phyloP scores from a whole-genome alignment of 2,113 vertebrate species.

The Colistium nudipinnis region DNA sequence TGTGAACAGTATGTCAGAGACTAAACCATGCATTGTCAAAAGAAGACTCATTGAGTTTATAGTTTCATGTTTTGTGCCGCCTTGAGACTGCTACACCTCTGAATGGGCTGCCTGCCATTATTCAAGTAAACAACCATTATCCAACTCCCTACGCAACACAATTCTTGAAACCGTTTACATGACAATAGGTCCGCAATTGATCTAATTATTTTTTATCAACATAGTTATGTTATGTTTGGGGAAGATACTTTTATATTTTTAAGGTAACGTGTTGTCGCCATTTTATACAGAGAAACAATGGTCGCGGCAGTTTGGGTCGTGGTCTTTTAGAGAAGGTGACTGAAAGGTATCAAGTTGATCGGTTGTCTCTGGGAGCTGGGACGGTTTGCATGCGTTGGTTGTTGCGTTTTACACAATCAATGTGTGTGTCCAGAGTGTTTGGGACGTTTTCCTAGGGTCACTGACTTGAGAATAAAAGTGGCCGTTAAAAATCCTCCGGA shows the following conservation, averaged over 20 bases:
- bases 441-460: neutral
- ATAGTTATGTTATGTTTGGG: neutral
- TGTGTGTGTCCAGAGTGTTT: too few relatives aligned
- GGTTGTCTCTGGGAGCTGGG: too few relatives aligned
- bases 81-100: neutral
- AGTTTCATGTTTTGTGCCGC: neutral
- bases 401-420: too few relatives aligned
- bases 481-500: constrained; percentile 27
- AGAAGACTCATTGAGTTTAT: neutral
- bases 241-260: neutral
- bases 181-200: neutral
- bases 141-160: neutral
- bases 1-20: too few relatives aligned
- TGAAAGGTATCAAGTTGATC: too few relatives aligned
- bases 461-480: constrained; percentile 28
- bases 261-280: constrained; percentile 1
- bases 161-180: neutral
- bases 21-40: too few relatives aligned
- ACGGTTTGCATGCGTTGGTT: too few relatives aligned
- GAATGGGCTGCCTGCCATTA: neutral
- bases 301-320: neutral
- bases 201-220: neutral
- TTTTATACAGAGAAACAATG: constrained; percentile 1
- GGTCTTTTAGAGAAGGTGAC: too few relatives aligned
- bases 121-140: neutral